Evolutionary conservation across 2,888 invertebrate species (phyloP).

Genomic region (Tetragnatha montana): DNA sequence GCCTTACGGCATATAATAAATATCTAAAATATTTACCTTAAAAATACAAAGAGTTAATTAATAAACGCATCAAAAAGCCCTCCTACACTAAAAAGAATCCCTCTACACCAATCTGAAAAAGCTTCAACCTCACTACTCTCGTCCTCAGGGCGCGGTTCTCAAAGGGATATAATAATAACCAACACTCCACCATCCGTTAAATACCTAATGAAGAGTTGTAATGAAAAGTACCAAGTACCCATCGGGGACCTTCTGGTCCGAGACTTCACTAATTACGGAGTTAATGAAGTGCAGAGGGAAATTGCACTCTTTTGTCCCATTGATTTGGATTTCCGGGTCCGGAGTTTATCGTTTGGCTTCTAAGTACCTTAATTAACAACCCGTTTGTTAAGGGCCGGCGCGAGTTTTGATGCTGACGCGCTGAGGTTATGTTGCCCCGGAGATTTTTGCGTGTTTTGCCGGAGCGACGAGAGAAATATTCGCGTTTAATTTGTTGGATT

Average conservation of each 20-base stretch:
- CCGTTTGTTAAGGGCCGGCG: not conserved
- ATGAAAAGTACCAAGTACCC: slow-evolving; percentile 50
- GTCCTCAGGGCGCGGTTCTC: not conserved
- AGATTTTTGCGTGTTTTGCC: not conserved
- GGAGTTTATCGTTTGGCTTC: not conserved
- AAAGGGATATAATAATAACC: slow-evolving; percentile 39
- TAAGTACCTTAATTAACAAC: slow-evolving; percentile 55
- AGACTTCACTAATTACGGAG: slow-evolving; percentile 51
- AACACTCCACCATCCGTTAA: not conserved
- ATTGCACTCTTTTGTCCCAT: slow-evolving; percentile 43
- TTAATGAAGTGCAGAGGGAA: slow-evolving; percentile 61
- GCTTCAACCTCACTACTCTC: not conserved
- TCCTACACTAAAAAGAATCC: not conserved
- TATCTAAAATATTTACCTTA: no score
- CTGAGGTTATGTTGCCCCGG: slow-evolving; percentile 36
- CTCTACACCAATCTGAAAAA: not conserved
- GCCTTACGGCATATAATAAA: no score
- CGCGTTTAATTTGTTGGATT: slow-evolving; percentile 16
- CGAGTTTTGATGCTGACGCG: slow-evolving; percentile 9
- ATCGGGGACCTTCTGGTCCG: slow-evolving; percentile 1
- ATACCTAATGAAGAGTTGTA: slow-evolving; percentile 44
- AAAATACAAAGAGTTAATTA: no score
- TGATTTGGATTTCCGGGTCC: slow-evolving; percentile 50
- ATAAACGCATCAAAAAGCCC: not conserved
- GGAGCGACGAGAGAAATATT: slow-evolving; percentile 1